phyloP scores from a whole-genome alignment of 2,888 invertebrate species.

The Liopterus haemorrhoidalis region DNA sequence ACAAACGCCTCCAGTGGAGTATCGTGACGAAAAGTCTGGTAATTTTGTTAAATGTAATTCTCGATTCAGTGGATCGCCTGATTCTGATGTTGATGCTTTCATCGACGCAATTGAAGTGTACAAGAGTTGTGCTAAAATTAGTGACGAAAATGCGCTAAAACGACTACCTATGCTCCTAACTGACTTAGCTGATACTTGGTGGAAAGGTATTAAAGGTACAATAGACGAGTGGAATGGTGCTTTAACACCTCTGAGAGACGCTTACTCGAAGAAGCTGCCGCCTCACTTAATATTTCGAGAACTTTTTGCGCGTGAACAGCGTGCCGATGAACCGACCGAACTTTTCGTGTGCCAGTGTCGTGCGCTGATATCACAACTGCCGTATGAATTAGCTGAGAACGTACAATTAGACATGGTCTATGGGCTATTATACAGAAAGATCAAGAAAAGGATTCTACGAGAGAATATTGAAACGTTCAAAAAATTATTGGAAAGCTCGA shows the following conservation, averaged over 20 bases:
- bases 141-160: slow-evolving; percentile 22
- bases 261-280: slow-evolving; percentile 26
- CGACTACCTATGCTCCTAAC: slow-evolving; percentile 25
- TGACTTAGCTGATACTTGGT: slow-evolving; percentile 26
- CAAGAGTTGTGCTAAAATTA: slow-evolving; percentile 22
- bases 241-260: slow-evolving; percentile 11
- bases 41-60: slow-evolving; percentile 13
- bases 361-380: slow-evolving; percentile 2
- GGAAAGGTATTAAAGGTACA: slow-evolving; percentile 25
- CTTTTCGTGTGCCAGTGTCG: slow-evolving; percentile 3
- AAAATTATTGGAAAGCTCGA: no score
- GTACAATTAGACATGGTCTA: slow-evolving; percentile 9
- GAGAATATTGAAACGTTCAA: neutral
- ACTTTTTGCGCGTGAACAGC: slow-evolving; percentile 22
- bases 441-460: slow-evolving; percentile 1
- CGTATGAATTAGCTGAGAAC: neutral
- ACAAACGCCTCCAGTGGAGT: no score
- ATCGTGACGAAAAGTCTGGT: no score
- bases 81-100: slow-evolving; percentile 19
- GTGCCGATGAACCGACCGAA: neutral
- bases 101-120: slow-evolving; percentile 17
- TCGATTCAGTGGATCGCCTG: slow-evolving; percentile 5
- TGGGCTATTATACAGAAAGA: neutral
- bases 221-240: slow-evolving; percentile 16
- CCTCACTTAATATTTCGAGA: slow-evolving; percentile 17